Evolutionary conservation across 2,797 vertebrate genomes (phyloP), one percentile per base, ranked within the genome.

Genomic region (Lagodon rhomboides): DNA sequence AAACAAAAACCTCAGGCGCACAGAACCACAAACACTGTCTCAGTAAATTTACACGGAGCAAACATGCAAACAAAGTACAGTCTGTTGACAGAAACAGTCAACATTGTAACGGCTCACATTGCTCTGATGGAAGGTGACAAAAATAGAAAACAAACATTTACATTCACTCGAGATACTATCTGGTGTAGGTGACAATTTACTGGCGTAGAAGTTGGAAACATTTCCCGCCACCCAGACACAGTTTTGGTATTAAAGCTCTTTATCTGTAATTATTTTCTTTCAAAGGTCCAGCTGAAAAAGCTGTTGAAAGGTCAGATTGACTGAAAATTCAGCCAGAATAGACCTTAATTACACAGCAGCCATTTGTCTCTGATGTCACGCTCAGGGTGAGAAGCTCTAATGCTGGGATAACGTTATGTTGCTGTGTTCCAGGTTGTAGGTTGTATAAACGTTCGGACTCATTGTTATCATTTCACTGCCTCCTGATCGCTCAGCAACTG

Each of bases 61-160:
- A 68, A 79, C 30, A 61, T 3, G n/a, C 25, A 50, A 20, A 75
- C 20, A 16, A 25, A 71, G 25, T 6, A 30, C 43, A 47, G 12
- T 30, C 17, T 17, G 27, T 30, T 47, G 41, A 68, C 51, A 69
- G 43, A 17, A 25, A 67, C 11, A n/a, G 22, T 55, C 3, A n/a
- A n/a, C 46, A 49, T 0, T 49, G 16, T 67, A 34, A 53, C 13
- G 4, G 20, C 22, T 43, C 27, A 13, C 4, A 12, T 0, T 46
- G 11, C 20, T 46, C 46, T 73, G 27, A 44, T 6, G 11, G 15
- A 53, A 38, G n/a, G 10, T 20, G 23, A 61, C 12, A 2, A 27
- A 75, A 25, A 22, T 8, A 12, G 17, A 41, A 44, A 59, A 53
- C 5, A 51, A 47, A 72, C 43, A 68, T 27, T 49, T 55, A 50